phyloP scores from a whole-genome alignment of 2,888 invertebrate species.

The Horisme vitalbata region DNA sequence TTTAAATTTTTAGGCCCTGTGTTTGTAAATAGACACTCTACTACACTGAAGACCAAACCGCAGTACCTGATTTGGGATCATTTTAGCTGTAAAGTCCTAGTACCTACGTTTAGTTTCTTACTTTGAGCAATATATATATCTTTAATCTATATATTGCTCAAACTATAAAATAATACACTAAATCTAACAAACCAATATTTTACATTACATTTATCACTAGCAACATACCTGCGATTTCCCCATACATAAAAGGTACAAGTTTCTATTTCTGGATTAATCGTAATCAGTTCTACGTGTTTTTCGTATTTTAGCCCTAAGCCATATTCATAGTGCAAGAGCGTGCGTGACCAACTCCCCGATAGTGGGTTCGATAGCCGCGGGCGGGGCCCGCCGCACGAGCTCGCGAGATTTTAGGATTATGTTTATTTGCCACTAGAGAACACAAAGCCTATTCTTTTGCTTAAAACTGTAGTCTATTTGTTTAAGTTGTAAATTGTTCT shows the following conservation, averaged over 20 bases:
- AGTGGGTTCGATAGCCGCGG: constrained; percentile 35
- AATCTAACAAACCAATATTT: neutral
- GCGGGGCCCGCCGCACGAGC: constrained; percentile 26
- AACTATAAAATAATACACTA: no score
- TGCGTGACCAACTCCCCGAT: constrained; percentile 39
- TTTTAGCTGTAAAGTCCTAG: no score
- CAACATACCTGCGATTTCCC: constrained; percentile 3
- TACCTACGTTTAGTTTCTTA: no score
- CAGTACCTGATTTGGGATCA: no score
- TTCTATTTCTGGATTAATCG: constrained; percentile 19
- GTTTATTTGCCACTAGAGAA: constrained; percentile 17
- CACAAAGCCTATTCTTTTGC: constrained; percentile 8
- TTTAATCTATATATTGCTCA: no score
- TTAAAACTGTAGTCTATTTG: constrained; percentile 2
- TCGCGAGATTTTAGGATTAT: constrained; percentile 22
- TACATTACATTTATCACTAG: constrained; percentile 1
- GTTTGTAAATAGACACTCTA: no score
- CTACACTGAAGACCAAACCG: no score
- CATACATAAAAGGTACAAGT: constrained; percentile 8
- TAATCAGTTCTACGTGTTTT: constrained; percentile 32
- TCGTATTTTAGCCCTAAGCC: constrained; percentile 27
- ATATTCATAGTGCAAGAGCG: constrained; percentile 32
- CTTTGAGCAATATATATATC: no score
- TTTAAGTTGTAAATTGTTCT: neutral
- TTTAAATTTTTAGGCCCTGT: no score